phyloP scores from a whole-genome alignment of 2,888 invertebrate genomes.

The Cephus rjabovi region DNA sequence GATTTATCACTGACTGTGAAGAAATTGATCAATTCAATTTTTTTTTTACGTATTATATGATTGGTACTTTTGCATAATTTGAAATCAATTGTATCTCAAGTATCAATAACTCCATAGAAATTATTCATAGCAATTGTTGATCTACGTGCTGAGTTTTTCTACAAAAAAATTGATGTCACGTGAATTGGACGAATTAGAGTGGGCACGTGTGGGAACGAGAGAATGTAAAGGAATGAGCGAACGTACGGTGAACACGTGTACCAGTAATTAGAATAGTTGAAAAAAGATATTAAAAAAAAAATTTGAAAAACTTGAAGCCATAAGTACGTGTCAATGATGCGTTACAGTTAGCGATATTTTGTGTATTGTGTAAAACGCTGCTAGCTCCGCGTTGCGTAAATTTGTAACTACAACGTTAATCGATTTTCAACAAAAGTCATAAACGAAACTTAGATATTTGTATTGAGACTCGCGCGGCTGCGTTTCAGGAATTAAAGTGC shows the following conservation, averaged over 20 bases:
- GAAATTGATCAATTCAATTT: neutral
- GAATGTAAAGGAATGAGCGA: neutral
- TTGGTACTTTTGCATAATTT: neutral
- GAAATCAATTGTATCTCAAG: neutral
- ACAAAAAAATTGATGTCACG: neutral
- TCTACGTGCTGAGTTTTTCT: neutral
- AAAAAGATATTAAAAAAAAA: neutral
- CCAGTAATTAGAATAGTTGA: neutral
- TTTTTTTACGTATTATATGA: neutral
- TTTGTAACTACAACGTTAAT: too few relatives aligned
- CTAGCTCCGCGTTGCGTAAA: neutral
- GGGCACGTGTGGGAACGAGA: neutral
- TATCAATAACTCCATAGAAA: neutral
- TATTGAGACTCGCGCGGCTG: neutral
- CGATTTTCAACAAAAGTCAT: too few relatives aligned
- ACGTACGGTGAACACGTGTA: neutral
- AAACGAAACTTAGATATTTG: neutral
- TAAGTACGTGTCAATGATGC: neutral
- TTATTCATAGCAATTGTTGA: neutral
- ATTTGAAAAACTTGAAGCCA: neutral
- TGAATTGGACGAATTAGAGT: too few relatives aligned
- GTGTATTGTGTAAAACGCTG: neutral
- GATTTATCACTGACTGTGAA: neutral
- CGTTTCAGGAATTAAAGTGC: neutral
- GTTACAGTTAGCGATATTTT: neutral